Evolutionary conservation across 1,140 invertebrate species (phyloP).

Genomic region (Ectropis grisescens): DNA sequence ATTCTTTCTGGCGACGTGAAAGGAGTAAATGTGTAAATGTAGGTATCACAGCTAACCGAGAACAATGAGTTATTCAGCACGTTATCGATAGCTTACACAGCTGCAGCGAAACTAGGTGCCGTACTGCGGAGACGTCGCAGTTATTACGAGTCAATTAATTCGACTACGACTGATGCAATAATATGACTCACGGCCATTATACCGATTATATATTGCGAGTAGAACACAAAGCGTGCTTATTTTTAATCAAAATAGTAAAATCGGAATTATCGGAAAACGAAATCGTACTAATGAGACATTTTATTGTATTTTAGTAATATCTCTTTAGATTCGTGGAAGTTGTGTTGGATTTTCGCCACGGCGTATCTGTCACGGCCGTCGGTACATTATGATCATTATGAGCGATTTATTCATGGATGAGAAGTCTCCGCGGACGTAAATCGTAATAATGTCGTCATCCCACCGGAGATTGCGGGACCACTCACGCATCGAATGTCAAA

Average conservation of each 20-base stretch:
- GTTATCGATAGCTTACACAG: conserved; percentile 52
- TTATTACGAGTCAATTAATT: conserved; percentile 45
- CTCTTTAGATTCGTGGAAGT: too few species aligned
- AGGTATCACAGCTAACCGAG: conserved; percentile 3
- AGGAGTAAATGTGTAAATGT: background rate
- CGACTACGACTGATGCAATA: conserved; percentile 44
- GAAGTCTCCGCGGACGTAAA: conserved; percentile 12
- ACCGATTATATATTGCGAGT: too few species aligned
- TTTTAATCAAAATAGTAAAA: too few species aligned
- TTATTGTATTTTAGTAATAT: too few species aligned
- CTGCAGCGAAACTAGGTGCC: conserved; percentile 13
- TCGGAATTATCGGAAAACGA: too few species aligned
- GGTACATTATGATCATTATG: too few species aligned
- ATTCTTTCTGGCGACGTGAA: background rate
- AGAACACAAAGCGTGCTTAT: too few species aligned
- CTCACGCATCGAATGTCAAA: conserved; percentile 56
- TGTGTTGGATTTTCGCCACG: conserved; percentile 6
- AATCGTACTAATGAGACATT: too few species aligned
- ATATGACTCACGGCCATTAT: conserved; percentile 47
- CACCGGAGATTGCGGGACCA: conserved; percentile 15
- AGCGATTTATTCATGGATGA: too few species aligned
- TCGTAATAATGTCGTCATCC: conserved; percentile 33
- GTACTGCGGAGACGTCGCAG: conserved; percentile 16
- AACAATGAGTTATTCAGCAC: conserved; percentile 25
- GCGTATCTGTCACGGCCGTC: too few species aligned